These are phyloP conservation scores for Hozukius guyotensis DNA, from an alignment of 2,797 vertebrate species.

Conservation along the genomic window DNA sequence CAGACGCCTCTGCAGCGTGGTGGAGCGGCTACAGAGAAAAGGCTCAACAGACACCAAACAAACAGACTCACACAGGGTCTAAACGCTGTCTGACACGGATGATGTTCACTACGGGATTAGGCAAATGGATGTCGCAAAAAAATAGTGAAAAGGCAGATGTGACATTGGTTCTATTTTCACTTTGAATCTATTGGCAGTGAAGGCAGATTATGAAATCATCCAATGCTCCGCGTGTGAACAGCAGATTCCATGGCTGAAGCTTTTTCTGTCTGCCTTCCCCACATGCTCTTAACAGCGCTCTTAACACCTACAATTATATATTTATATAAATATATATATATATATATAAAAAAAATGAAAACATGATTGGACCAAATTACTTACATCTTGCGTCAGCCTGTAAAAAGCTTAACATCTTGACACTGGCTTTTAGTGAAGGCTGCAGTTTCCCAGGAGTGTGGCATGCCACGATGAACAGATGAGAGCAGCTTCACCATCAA, in stretches of 20 bases:
- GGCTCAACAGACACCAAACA: conserved; percentile 12
- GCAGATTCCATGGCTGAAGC: conserved; percentile 53
- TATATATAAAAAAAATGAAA: conserved; percentile 25
- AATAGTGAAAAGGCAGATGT: conserved; percentile 56
- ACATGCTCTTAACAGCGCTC: conserved; percentile 59
- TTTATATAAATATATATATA: conserved; percentile 43
- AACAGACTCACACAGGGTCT: background rate
- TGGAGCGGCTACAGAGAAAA: background rate
- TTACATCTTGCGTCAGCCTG: conserved; percentile 76
- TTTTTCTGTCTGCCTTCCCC: conserved; percentile 61
- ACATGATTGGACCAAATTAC: conserved; percentile 58
- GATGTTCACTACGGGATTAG: conserved; percentile 18
- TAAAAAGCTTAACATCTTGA: conserved; percentile 66
- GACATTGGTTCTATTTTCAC: conserved; percentile 63
- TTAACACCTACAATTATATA: conserved; percentile 69
- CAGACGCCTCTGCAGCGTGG: background rate
- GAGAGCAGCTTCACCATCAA: conserved; percentile 24
- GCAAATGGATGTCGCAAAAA: background rate
- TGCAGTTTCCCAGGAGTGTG: conserved; percentile 56
- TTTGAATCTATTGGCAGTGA: conserved; percentile 46
- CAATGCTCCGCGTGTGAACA: conserved; percentile 56
- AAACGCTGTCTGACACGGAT: conserved; percentile 19
- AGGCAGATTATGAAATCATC: conserved; percentile 59
- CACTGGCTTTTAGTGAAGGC: conserved; percentile 64
- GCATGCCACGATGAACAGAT: conserved; percentile 29